Percentiles rank a stretch among this genome's conserved stretches.
phyloP scores from a whole-genome alignment of 2,797 vertebrate species.

The Varecia variegata region DNA sequence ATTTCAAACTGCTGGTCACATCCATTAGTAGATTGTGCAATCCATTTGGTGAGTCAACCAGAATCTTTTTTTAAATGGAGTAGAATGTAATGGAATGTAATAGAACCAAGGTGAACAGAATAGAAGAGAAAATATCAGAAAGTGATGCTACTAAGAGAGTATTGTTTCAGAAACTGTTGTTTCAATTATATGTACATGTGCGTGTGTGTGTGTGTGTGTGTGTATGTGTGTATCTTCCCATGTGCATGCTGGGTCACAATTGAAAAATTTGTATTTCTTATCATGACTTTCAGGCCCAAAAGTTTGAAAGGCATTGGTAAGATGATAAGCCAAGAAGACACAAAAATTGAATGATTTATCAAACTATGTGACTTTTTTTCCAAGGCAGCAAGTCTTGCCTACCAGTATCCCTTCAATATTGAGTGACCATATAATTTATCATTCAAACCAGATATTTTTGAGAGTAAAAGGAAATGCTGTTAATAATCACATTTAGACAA shows the following conservation, averaged over 20 bases:
- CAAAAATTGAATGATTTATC: conserved; percentile 23
- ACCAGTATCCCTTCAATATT: neutral
- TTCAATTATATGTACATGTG: neutral
- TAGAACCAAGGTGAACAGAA: neutral
- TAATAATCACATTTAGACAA: neutral
- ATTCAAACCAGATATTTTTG: conserved; percentile 12
- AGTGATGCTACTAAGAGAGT: neutral
- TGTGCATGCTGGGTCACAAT: neutral
- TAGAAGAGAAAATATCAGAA: conserved; percentile 6
- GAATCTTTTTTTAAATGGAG: neutral
- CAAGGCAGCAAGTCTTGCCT: conserved; percentile 2
- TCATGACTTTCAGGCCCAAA: neutral
- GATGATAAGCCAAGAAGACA: neutral
- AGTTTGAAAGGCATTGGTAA: conserved; percentile 17
- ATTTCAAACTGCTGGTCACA: conserved; percentile 26
- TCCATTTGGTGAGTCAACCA: neutral
- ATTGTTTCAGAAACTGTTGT: neutral
- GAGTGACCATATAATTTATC: neutral
- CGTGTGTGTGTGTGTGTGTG: neutral
- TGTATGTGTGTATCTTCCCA: neutral
- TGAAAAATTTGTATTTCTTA: conserved; percentile 5
- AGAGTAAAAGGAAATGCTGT: neutral
- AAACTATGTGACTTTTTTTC: conserved; percentile 18
- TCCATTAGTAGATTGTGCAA: neutral
- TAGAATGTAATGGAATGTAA: neutral